Percentiles rank a stretch among this genome's conserved stretches.
These are phyloP conservation scores for Hemithea aestivaria DNA, from an alignment of 2,888 invertebrate species.

Conservation along the genomic window DNA sequence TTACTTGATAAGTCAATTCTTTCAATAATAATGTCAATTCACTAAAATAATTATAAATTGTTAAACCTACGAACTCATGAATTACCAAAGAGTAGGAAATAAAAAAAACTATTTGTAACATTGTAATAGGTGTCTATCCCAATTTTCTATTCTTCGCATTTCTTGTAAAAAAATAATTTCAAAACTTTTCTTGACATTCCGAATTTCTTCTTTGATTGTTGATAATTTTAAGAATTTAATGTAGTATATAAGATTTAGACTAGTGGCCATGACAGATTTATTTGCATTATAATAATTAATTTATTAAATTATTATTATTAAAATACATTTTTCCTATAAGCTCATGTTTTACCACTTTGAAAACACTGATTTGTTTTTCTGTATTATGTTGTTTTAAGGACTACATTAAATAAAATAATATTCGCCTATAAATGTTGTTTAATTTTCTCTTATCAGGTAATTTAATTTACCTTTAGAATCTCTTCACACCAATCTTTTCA, in stretches of 20 bases:
- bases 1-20: constrained; percentile 24
- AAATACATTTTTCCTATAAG: constrained; percentile 15
- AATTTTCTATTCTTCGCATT: constrained; percentile 57
- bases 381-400: constrained; percentile 59
- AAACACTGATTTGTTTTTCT: constrained; percentile 37
- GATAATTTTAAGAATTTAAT: constrained; percentile 48
- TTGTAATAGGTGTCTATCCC: constrained; percentile 54
- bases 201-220: constrained; percentile 48
- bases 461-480: too few species aligned
- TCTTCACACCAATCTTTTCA: too few species aligned
- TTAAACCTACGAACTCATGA: constrained; percentile 38
- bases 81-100: constrained; percentile 35
- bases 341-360: constrained; percentile 34
- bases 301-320: constrained; percentile 11
- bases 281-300: constrained; percentile 27
- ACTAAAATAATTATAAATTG: constrained; percentile 14
- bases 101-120: constrained; percentile 38
- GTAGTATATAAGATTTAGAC: constrained; percentile 56
- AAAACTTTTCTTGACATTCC: constrained; percentile 47
- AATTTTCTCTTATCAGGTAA: too few species aligned
- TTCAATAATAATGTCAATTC: constrained; percentile 31
- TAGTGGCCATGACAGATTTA: constrained; percentile 43
- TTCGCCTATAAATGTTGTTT: constrained; percentile 64
- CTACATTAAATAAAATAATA: constrained; percentile 70
- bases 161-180: constrained; percentile 36